Conservation (phyloP, 1,140 invertebrate genomes). For the Drosophila mayri region DNA sequence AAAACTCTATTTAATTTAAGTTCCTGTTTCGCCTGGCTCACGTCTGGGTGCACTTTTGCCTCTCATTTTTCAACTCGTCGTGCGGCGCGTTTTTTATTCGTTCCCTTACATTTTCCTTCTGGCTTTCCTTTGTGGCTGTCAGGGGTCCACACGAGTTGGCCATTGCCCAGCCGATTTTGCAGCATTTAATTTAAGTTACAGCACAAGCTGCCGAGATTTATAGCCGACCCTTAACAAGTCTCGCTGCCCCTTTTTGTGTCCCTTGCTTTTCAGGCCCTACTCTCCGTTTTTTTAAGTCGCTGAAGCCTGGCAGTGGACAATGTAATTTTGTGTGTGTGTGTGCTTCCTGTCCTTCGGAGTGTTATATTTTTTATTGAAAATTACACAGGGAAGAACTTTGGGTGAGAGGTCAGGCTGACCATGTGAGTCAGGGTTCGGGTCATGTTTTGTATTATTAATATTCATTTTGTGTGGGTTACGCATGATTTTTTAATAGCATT, state of each 20-base stretch:
- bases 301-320: slow-evolving; percentile 27
- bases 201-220: slow-evolving; percentile 79
- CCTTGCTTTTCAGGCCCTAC: slow-evolving; percentile 11
- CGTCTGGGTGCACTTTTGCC: slow-evolving; percentile 59
- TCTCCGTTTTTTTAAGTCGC: slow-evolving; percentile 20
- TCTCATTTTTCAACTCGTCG: slow-evolving; percentile 72
- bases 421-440: slow-evolving; percentile 14
- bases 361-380: slow-evolving; percentile 50
- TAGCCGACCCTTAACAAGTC: slow-evolving; percentile 81
- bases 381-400: slow-evolving; percentile 40
- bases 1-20: slow-evolving; percentile 79
- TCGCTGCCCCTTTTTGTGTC: slow-evolving; percentile 42
- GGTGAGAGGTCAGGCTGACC: not conserved
- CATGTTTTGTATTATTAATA: slow-evolving; percentile 15
- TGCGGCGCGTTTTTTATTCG: slow-evolving; percentile 39
- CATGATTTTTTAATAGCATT: slow-evolving; percentile 11
- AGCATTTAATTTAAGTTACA: slow-evolving; percentile 84
- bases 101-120: slow-evolving; percentile 22
- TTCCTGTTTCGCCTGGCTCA: slow-evolving; percentile 41
- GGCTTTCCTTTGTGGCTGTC: slow-evolving; percentile 38
- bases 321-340: slow-evolving; percentile 31
- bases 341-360: slow-evolving; percentile 25
- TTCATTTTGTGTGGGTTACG: slow-evolving; percentile 19
- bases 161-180: slow-evolving; percentile 73
- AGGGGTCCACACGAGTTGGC: slow-evolving; percentile 30